Conservation (phyloP, 2,113 vertebrate species). For the Neoarius graeffei region DNA sequence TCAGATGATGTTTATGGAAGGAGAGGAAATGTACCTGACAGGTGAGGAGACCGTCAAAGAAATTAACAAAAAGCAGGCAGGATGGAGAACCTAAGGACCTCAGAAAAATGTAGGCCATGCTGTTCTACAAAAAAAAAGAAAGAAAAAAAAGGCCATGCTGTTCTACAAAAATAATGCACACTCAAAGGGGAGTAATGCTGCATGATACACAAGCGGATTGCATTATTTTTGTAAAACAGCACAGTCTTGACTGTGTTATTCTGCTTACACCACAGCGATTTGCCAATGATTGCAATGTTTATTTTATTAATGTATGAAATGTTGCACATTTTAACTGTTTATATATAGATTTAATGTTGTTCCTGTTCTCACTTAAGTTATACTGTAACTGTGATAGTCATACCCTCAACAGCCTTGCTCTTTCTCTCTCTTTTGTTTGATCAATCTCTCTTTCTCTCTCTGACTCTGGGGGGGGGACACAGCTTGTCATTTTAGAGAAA, state of each 20-base stretch:
- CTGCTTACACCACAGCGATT: background rate
- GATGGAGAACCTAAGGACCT: background rate
- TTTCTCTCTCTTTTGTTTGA: background rate
- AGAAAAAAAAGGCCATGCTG: background rate
- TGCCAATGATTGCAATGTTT: background rate
- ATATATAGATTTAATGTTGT: background rate
- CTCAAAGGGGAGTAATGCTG: background rate
- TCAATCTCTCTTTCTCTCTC: background rate
- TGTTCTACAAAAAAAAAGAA: background rate
- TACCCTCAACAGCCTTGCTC: background rate
- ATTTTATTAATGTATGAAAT: background rate
- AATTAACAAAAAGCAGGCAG: background rate
- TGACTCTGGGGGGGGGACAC: too few relatives aligned
- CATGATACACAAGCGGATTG: background rate
- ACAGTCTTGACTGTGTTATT: background rate
- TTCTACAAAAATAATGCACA: background rate
- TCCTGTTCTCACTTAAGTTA: background rate
- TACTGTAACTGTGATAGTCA: background rate
- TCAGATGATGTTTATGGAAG: slow-evolving; percentile 96
- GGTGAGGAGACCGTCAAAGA: slow-evolving; percentile 71
- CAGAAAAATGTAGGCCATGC: background rate
- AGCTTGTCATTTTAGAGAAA: background rate
- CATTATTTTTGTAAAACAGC: background rate
- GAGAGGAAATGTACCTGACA: slow-evolving; percentile 99
- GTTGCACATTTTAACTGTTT: too few relatives aligned